Evolutionary conservation across 1,140 invertebrate species (phyloP).

Genomic region (Conus ventricosus): DNA sequence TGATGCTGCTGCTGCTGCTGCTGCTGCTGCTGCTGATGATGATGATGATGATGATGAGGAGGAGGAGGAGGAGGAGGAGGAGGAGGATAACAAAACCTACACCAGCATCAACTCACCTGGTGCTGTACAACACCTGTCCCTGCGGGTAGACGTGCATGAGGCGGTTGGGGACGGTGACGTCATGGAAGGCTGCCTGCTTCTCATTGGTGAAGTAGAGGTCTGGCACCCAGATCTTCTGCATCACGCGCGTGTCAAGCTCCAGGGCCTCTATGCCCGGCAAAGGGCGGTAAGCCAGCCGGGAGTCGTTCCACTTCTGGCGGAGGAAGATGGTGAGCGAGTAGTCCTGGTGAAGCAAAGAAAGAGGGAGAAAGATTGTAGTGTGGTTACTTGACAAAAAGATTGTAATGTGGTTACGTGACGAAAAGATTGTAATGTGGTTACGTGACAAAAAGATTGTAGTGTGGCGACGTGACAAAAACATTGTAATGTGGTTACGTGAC

Average conservation of each 20-base stretch:
- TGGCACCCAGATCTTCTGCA: constrained; percentile 83
- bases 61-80: not conserved
- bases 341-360: constrained; percentile 52
- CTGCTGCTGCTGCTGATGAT: not conserved
- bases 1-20: not conserved
- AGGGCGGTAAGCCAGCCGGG: constrained; percentile 49
- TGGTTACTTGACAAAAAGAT: too few relatives aligned
- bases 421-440: too few relatives aligned
- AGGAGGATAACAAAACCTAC: not conserved
- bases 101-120: constrained; percentile 49
- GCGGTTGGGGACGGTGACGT: constrained; percentile 80
- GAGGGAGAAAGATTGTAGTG: not conserved
- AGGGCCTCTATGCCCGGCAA: constrained; percentile 46
- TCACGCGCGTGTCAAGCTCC: constrained; percentile 86
- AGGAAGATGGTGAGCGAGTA: constrained; percentile 61
- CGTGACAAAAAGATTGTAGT: not conserved
- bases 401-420: too few relatives aligned
- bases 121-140: constrained; percentile 80
- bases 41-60: too few relatives aligned
- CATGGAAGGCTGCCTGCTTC: constrained; percentile 76
- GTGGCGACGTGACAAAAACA: too few relatives aligned
- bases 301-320: constrained; percentile 62
- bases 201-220: constrained; percentile 84
- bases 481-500: too few relatives aligned
- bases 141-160: constrained; percentile 81